These are phyloP conservation scores for Trilocha varians DNA, from an alignment of 2,888 invertebrate species.

Conservation along the genomic window DNA sequence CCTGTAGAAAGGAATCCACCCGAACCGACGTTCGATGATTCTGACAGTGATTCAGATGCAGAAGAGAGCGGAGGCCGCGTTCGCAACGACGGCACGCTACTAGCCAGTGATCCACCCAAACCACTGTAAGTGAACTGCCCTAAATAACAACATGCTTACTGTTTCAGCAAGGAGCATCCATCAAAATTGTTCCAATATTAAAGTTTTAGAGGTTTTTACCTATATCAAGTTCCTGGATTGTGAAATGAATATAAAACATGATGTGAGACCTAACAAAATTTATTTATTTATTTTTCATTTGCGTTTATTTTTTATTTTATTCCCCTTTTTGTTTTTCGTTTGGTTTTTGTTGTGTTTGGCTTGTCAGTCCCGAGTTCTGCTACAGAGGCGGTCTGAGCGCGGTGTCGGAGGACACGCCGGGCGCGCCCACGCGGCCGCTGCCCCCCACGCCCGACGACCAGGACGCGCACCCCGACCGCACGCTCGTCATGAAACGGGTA, in stretches of 20 bases:
- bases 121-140: slow-evolving; percentile 85
- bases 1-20: slow-evolving; percentile 73
- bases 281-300: slow-evolving; percentile 23
- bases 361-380: slow-evolving; percentile 86
- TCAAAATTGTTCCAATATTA: no score
- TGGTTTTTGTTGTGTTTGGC: slow-evolving; percentile 33
- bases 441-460: slow-evolving; percentile 97
- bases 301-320: slow-evolving; percentile 18
- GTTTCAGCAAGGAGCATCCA: background rate
- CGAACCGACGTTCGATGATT: slow-evolving; percentile 79
- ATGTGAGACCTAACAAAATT: slow-evolving; percentile 9
- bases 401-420: no score
- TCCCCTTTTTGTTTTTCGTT: slow-evolving; percentile 10
- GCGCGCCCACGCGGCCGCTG: slow-evolving; percentile 92
- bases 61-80: slow-evolving; percentile 86
- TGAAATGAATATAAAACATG: no score
- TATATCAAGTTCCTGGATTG: no score
- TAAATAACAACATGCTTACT: background rate
- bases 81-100: slow-evolving; percentile 93
- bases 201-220: no score
- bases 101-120: slow-evolving; percentile 97
- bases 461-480: slow-evolving; percentile 85
- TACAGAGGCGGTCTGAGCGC: slow-evolving; percentile 81
- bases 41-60: slow-evolving; percentile 87
- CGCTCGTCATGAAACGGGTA: slow-evolving; percentile 93